phyloP scores from a whole-genome alignment of 2,113 vertebrate genomes.

The Perca flavescens region DNA sequence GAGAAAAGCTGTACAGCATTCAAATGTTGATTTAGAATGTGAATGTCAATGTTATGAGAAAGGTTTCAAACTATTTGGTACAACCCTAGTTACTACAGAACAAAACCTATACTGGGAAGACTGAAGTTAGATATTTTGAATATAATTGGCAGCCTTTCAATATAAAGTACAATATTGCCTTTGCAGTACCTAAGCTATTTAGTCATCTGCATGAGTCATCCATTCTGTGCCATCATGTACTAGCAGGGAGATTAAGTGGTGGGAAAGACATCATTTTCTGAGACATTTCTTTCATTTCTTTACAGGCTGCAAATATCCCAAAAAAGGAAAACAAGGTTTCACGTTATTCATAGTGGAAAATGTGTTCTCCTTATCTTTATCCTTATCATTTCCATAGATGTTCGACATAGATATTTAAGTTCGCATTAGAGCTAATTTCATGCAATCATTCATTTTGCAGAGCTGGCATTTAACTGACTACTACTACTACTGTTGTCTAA shows the following conservation, averaged over 20 bases:
- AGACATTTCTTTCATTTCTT: neutral
- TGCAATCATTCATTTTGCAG: neutral
- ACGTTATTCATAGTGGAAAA: neutral
- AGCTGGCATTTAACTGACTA: neutral
- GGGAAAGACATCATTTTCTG: slow-evolving; percentile 14
- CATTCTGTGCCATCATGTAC: slow-evolving; percentile 12
- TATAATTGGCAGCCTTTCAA: neutral
- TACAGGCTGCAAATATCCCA: neutral
- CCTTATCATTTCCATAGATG: slow-evolving; percentile 6
- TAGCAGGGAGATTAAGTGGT: slow-evolving; percentile 17
- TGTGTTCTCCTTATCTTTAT: neutral
- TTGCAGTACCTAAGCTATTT: slow-evolving; percentile 27
- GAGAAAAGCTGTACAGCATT: too few relatives aligned
- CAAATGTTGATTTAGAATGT: too few relatives aligned
- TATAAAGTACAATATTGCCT: neutral
- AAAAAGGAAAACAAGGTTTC: neutral
- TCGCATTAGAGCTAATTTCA: neutral
- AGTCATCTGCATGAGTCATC: slow-evolving; percentile 34
- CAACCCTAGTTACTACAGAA: neutral
- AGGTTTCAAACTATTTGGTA: too few relatives aligned
- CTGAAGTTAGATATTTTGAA: neutral
- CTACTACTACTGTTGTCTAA: neutral
- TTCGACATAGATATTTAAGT: neutral
- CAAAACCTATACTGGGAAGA: neutral
- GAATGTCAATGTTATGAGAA: too few relatives aligned